Evolutionary conservation across 2,888 invertebrate species (phyloP).

Genomic region (Lutraria lutraria): DNA sequence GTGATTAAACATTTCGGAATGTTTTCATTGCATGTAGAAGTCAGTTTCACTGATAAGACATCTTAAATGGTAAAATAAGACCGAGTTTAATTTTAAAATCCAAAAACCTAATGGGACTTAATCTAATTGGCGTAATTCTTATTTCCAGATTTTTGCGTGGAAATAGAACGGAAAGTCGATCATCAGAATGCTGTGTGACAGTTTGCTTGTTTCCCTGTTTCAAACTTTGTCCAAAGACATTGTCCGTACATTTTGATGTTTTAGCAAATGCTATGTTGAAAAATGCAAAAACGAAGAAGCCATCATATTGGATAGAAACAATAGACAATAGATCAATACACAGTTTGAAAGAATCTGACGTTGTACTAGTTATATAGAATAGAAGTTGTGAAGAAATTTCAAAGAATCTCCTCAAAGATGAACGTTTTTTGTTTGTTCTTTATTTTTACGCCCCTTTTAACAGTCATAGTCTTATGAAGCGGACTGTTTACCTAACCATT

Average conservation of each 20-base stretch:
- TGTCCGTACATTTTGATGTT: conserved; percentile 78
- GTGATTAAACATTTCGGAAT: too few relatives aligned
- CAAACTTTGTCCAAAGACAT: conserved; percentile 77
- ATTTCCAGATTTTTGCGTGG: conserved; percentile 80
- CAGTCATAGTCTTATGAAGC: too few relatives aligned
- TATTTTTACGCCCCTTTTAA: too few relatives aligned
- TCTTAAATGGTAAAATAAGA: too few relatives aligned
- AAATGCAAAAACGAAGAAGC: conserved; percentile 67
- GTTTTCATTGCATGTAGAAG: too few relatives aligned
- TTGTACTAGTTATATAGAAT: neutral
- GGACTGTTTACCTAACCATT: too few relatives aligned
- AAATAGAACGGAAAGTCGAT: conserved; percentile 80
- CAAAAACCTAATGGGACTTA: too few relatives aligned
- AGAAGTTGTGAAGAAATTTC: neutral
- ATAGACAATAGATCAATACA: conserved; percentile 81
- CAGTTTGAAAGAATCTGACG: conserved; percentile 62
- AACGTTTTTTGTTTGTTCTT: too few relatives aligned
- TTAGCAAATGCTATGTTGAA: conserved; percentile 83
- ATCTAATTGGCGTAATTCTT: too few relatives aligned
- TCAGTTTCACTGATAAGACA: too few relatives aligned
- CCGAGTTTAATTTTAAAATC: too few relatives aligned
- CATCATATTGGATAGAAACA: conserved; percentile 65
- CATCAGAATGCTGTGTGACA: conserved; percentile 74
- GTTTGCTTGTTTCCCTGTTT: conserved; percentile 77
- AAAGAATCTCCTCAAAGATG: too few relatives aligned